Base-by-base conservation (phyloP, 1,140 invertebrate genomes). In the Procambarus clarkii region DNA sequence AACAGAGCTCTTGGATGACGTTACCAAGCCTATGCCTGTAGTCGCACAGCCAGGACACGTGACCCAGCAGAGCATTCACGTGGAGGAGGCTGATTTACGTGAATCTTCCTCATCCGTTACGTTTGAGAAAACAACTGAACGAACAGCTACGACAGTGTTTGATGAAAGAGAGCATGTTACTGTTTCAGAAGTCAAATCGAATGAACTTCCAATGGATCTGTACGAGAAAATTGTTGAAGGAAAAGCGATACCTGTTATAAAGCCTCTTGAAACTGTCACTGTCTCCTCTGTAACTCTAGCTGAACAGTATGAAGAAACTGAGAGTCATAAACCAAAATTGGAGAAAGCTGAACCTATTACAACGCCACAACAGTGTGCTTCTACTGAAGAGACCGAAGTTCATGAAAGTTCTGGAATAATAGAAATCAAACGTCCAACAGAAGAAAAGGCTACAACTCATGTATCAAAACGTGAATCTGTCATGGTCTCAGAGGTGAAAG, bases 291-390 rank as follows among this genome's bases (percentile, higher is more conserved):
- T 92, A 34, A 86, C 83, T 7, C 24, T 91, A 58, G 50, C 88
- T 71, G 60, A 91, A 50, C 92, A 90, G 46, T 93, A 93, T 92
- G 88, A 90, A 64, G 90, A 92, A 83, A 83, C 88, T 50, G 88
- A 91, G 34, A 60, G 54, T 45, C 78, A 94, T 45, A 93, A 94
- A 93, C 95, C 95, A 3, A 94, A 95, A 69, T 91, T 13, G 95
- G 95, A 93, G 93, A 89, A 81, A 11, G 96, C 96, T 24, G 94
- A 95, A 80, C 76, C 96, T 21, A 93, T 90, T 8, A 83, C 96
- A 50, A 92, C 95, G 79, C 94, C 95, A 92, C 94, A 95, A 85
- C 95, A 96, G 94, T 94, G 95, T 91, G 77, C 96, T 11, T 94
- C 94, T 64, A 94, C 96, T 4, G 95, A 94, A 8, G 96, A 96